Base-by-base conservation (phyloP, 2,797 vertebrate genomes). In the Sylvilagus floridanus region DNA sequence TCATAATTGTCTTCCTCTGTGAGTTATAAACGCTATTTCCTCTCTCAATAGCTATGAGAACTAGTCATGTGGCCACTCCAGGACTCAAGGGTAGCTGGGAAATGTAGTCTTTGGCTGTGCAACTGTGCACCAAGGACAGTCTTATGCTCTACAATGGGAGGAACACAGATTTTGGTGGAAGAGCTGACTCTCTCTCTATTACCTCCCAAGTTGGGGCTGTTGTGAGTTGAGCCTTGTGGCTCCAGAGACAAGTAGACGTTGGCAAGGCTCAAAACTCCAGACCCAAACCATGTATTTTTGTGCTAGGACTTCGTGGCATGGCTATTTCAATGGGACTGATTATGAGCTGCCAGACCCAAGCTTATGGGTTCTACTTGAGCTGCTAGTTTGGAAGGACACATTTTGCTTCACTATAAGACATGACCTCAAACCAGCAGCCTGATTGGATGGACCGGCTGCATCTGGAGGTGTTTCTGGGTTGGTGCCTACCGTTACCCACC, bases 381-480 rank as follows among this genome's bases (percentile, higher is more conserved):
- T 63, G 62, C 50, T 17, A 82, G 54, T 79, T 85, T 63, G 85
- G 65, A 96, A 91, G 91, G 63, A 47, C 32, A 68, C 42, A 50
- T 68, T 73, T 88, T 77, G 35, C 52, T 95, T 95, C 12, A 76
- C 16, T 69, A 84, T n/a, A 85, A 68, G 42, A 37, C 28, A 50
- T 60, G 81, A n/a, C 37, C 16, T 35, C 35, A 95, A 94, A 69
- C 73, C 42, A 71, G 54, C 24, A 19, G n/a, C 16, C 28, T 79
- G 65, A 62, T 22, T 83, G 24, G n/a, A 71, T 6, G 37, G 22
- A 60, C n/a, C 21, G n/a, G 63, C 69, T 47, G 68, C 84, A 62
- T 14, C 65, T 42, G 76, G 76, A 81, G 35, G 21, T 62, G 30
- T 24, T 10, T 91, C 13, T 5, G 13, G 50, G 9, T 66, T 73